These are phyloP conservation scores for Spilogale gracilis DNA, from an alignment of 2,113 vertebrate genomes.

Conservation along the genomic window DNA sequence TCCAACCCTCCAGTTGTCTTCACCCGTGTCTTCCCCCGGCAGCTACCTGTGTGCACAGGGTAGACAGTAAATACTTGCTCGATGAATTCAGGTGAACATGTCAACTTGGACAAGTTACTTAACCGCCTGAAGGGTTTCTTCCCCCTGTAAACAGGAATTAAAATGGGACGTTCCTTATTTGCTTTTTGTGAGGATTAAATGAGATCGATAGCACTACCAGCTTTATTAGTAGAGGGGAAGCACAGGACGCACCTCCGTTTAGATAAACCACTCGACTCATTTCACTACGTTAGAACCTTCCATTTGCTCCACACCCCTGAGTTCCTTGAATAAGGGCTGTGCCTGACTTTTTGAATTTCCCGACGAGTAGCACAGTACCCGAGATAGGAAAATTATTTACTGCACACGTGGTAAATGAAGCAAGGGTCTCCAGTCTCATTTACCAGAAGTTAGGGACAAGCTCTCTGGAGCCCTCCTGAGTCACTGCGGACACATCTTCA, in stretches of 20 bases:
- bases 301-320: not conserved
- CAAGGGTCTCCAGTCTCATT: not conserved
- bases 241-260: not conserved
- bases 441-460: not conserved
- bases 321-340: not conserved
- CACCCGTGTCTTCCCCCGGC: too few relatives aligned
- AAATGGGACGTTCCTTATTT: not conserved
- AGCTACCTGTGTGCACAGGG: not conserved
- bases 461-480: constrained; percentile 70
- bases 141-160: not conserved
- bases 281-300: not conserved
- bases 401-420: not conserved
- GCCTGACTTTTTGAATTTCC: not conserved
- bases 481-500: constrained; percentile 78
- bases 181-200: not conserved
- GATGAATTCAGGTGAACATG: not conserved
- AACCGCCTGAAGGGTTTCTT: not conserved
- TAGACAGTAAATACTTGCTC: not conserved
- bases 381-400: not conserved
- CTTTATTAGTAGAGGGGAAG: not conserved
- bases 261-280: not conserved
- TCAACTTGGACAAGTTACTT: constrained; percentile 82
- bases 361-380: too few relatives aligned
- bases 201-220: not conserved
- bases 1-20: not conserved